Evolutionary conservation across 1,140 invertebrate genomes (phyloP).

Genomic region (Drosophila jambulina): DNA sequence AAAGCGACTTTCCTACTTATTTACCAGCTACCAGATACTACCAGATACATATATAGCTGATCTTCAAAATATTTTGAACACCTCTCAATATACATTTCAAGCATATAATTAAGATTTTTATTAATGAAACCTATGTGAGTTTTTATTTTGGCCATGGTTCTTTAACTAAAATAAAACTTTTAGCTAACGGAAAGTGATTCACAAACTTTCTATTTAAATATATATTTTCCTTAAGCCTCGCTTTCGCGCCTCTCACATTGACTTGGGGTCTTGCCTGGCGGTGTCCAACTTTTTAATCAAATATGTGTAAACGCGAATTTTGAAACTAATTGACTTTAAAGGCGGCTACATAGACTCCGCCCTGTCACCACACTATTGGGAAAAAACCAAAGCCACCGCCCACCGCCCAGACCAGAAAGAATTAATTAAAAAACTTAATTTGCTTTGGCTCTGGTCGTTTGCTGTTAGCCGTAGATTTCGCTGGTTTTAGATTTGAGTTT

Average conservation of each 20-base stretch:
- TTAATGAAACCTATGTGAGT: too few species aligned
- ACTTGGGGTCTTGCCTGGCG: constrained; percentile 18
- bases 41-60: too few species aligned
- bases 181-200: constrained; percentile 43
- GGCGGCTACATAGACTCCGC: neutral
- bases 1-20: too few species aligned
- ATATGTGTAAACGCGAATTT: constrained; percentile 73
- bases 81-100: too few species aligned
- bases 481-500: too few species aligned
- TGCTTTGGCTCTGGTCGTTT: constrained; percentile 47
- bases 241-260: neutral
- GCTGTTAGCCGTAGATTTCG: constrained; percentile 16
- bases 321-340: constrained; percentile 75
- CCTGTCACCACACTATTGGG: too few species aligned
- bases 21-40: too few species aligned
- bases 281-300: constrained; percentile 68
- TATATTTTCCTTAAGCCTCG: neutral
- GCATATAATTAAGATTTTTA: too few species aligned
- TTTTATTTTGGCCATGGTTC: too few species aligned
- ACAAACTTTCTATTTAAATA: constrained; percentile 38
- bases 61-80: too few species aligned
- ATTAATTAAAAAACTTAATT: constrained; percentile 82
- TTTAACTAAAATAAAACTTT: constrained; percentile 16
- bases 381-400: constrained; percentile 11
- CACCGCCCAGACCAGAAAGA: constrained; percentile 33